These are phyloP conservation scores for Allobates femoralis DNA, from an alignment of 2,797 vertebrate species.

Conservation along the genomic window DNA sequence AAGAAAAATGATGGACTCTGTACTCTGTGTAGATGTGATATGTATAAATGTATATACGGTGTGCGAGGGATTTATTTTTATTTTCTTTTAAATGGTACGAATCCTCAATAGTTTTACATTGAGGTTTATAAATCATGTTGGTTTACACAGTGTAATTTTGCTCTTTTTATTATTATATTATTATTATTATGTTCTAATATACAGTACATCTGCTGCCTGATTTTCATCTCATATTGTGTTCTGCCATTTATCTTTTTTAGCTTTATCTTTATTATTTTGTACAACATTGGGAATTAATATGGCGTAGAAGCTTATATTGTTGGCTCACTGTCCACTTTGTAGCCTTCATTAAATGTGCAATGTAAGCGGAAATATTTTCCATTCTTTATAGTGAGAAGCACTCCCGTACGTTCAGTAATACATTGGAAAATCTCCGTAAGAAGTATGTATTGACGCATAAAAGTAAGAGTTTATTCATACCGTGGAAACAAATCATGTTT, in stretches of 20 bases:
- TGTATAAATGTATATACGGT: constrained; percentile 60
- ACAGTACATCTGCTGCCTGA: constrained; percentile 11
- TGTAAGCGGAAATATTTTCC: background rate
- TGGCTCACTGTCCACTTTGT: background rate
- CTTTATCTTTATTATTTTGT: background rate
- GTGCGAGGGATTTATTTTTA: constrained; percentile 15
- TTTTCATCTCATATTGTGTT: background rate
- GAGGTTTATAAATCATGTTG: constrained; percentile 43
- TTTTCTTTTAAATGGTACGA: constrained; percentile 55
- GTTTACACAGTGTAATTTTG: constrained; percentile 45
- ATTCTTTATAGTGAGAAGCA: background rate
- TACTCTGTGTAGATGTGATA: constrained; percentile 49
- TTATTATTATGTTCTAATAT: constrained; percentile 46
- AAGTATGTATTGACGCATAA: background rate
- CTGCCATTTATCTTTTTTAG: background rate
- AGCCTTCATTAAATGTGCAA: background rate
- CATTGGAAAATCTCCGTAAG: background rate
- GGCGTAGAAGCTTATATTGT: background rate
- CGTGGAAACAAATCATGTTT: background rate
- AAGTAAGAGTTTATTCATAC: background rate
- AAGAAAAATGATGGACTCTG: constrained; percentile 29
- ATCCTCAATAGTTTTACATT: constrained; percentile 56
- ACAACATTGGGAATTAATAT: background rate
- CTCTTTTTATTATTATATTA: too few species aligned
- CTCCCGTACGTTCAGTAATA: background rate